Conservation (phyloP, 2,888 invertebrate genomes). For the Spodoptera littoralis region DNA sequence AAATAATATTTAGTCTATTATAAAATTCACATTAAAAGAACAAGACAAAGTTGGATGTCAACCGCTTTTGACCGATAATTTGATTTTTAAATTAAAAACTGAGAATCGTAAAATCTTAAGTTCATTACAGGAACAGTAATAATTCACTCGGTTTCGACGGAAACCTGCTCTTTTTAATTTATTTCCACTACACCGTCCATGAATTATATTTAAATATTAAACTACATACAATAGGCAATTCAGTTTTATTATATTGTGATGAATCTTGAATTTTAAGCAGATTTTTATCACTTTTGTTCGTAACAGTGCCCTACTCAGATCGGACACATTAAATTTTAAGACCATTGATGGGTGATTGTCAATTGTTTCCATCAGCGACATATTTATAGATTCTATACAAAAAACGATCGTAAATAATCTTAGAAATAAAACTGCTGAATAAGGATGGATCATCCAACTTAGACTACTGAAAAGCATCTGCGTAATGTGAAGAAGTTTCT, state of each 20-base stretch:
- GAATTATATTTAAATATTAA: slow-evolving; percentile 59
- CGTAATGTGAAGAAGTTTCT: too few relatives aligned
- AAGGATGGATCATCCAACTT: too few relatives aligned
- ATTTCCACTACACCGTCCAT: slow-evolving; percentile 33
- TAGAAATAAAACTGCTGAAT: too few relatives aligned
- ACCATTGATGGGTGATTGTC: too few relatives aligned
- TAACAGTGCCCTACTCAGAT: slow-evolving; percentile 20
- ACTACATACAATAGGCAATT: slow-evolving; percentile 56
- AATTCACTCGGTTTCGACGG: slow-evolving; percentile 50
- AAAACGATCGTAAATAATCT: too few relatives aligned
- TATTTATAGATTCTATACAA: too few relatives aligned
- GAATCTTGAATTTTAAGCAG: slow-evolving; percentile 53
- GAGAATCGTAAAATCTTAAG: slow-evolving; percentile 44
- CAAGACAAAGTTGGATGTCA: slow-evolving; percentile 49
- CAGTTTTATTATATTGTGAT: slow-evolving; percentile 52
- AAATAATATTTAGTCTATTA: slow-evolving; percentile 37
- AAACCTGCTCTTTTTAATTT: slow-evolving; percentile 51
- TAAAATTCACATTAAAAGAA: slow-evolving; percentile 25
- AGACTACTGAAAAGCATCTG: too few relatives aligned
- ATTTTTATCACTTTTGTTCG: slow-evolving; percentile 21
- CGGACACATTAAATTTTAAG: not conserved
- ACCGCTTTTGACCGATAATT: slow-evolving; percentile 38
- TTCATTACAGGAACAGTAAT: slow-evolving; percentile 50
- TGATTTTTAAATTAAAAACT: slow-evolving; percentile 47
- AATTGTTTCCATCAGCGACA: too few relatives aligned